A percentile compares a stretch with the other conserved stretches of the same genome.
These are phyloP conservation scores for Lucinisca nassula DNA, from an alignment of 2,888 invertebrate genomes.

Conservation along the genomic window DNA sequence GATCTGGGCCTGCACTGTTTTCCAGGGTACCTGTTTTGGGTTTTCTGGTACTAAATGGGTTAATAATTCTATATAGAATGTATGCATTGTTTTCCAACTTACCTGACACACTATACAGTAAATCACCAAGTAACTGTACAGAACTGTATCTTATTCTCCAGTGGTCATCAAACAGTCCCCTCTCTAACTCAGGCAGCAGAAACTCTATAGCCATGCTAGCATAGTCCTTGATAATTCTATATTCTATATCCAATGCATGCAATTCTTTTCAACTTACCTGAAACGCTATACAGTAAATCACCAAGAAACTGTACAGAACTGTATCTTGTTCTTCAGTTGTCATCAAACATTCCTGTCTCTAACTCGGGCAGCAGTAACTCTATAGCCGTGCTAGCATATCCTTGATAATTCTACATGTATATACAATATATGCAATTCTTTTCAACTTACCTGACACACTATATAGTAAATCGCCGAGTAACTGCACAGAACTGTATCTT, in stretches of 20 bases:
- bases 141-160: not conserved
- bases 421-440: too few relatives aligned
- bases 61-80: too few relatives aligned
- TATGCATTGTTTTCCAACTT: not conserved
- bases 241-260: too few relatives aligned
- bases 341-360: constrained; percentile 98
- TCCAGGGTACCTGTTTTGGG: too few relatives aligned
- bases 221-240: constrained; percentile 98
- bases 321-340: constrained; percentile 98
- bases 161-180: constrained; percentile 98
- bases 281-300: constrained; percentile 98
- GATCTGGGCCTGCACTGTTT: too few relatives aligned
- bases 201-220: constrained; percentile 98
- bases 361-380: constrained; percentile 96
- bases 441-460: constrained; percentile 96
- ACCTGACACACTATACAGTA: not conserved
- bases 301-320: constrained; percentile 98
- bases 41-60: too few relatives aligned
- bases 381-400: constrained; percentile 99
- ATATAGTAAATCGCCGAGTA: constrained; percentile 98
- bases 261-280: constrained; percentile 90
- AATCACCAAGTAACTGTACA: constrained; percentile 85
- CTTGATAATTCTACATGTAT: too few relatives aligned
- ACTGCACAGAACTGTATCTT: constrained; percentile 96
- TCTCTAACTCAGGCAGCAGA: constrained; percentile 96